phyloP scores from a whole-genome alignment of 2,797 vertebrate genomes.

The Tiaroga cobitis region DNA sequence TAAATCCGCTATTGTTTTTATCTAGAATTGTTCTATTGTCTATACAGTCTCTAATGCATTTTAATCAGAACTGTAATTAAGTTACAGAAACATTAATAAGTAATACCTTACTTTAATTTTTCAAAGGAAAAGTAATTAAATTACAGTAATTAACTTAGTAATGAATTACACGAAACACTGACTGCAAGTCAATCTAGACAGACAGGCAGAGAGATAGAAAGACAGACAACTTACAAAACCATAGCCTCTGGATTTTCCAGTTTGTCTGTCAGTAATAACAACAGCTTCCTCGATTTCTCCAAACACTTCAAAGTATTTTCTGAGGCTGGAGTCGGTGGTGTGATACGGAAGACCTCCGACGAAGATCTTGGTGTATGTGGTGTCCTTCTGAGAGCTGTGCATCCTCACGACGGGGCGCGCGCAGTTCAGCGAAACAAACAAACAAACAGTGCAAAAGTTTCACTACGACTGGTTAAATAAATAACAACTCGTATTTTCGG shows the following conservation, averaged over 20 bases:
- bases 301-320: conserved; percentile 97
- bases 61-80: neutral
- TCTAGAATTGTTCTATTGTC: neutral
- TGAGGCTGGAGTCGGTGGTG: conserved; percentile 94
- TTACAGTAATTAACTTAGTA: too few relatives aligned
- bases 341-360: conserved; percentile 96
- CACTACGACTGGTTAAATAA: conserved; percentile 8
- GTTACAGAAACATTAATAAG: neutral
- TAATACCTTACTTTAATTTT: neutral
- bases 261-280: conserved; percentile 96
- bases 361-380: conserved; percentile 97
- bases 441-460: neutral
- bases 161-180: neutral
- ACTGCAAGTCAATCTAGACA: neutral
- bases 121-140: neutral
- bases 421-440: neutral
- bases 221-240: conserved; percentile 89
- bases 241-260: conserved; percentile 95
- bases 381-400: conserved; percentile 98
- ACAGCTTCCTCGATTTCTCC: conserved; percentile 97
- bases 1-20: neutral
- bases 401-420: conserved; percentile 75
- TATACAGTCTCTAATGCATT: neutral
- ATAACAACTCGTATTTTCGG: neutral
- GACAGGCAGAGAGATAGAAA: neutral